phyloP scores from a whole-genome alignment of 2,888 invertebrate species.

The Chrysolina oricalcia region DNA sequence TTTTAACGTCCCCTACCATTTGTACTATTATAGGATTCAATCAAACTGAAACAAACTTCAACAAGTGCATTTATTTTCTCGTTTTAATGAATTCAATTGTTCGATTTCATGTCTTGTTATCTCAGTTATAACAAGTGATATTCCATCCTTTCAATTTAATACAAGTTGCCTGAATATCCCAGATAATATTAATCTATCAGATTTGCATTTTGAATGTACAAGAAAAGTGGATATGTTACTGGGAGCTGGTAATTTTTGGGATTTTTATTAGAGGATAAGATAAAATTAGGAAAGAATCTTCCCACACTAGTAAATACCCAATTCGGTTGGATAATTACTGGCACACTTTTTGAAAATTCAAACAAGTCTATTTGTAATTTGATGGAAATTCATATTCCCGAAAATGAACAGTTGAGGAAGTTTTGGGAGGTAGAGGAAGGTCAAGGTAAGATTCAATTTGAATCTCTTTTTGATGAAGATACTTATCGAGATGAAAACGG shows the following conservation, averaged over 20 bases:
- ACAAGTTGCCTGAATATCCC: background rate
- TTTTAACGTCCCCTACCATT: background rate
- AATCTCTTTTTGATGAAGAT: constrained; percentile 43
- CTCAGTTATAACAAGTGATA: background rate
- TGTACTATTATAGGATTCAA: background rate
- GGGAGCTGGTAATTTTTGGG: background rate
- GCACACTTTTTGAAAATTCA: too few relatives aligned
- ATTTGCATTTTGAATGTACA: background rate
- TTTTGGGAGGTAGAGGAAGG: constrained; percentile 54
- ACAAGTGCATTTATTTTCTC: background rate
- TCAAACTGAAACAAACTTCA: background rate
- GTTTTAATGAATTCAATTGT: background rate
- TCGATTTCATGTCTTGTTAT: background rate
- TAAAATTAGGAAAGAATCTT: background rate
- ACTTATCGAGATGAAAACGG: constrained; percentile 37
- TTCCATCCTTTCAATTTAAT: background rate
- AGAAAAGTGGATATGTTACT: background rate
- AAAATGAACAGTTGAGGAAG: constrained; percentile 36
- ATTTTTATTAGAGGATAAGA: background rate
- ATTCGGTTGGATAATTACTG: background rate
- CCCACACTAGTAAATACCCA: background rate
- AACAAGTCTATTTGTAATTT: background rate
- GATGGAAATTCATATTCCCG: background rate
- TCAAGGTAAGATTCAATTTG: constrained; percentile 25
- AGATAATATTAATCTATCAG: background rate